Evolutionary conservation across 2,797 vertebrate species (phyloP).

Genomic region (Arctocebus calabarensis): DNA sequence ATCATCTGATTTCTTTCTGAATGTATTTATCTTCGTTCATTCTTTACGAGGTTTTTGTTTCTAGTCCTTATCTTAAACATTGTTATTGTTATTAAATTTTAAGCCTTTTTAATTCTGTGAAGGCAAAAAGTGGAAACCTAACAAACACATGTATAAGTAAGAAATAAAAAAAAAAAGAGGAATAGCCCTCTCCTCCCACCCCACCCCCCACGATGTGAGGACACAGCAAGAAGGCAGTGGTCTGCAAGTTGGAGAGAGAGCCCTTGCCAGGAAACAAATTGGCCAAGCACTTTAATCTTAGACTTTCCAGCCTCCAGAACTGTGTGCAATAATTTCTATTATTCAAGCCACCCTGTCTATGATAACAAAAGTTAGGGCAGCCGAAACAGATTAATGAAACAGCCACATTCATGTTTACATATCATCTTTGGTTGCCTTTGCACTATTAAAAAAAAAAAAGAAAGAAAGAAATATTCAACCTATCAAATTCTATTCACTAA

Average conservation of each 20-base stretch:
- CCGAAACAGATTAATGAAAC: neutral
- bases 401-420: neutral
- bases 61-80: no score
- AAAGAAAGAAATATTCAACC: neutral
- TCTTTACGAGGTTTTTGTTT: no score
- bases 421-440: neutral
- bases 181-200: neutral
- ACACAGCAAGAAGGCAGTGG: neutral
- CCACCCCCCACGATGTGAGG: neutral
- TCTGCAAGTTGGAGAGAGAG: neutral
- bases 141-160: no score
- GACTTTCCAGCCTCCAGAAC: neutral
- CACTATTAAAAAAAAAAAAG: no score
- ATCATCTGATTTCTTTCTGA: no score
- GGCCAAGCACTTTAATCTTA: neutral
- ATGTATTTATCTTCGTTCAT: no score
- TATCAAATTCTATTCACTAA: neutral
- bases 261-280: neutral
- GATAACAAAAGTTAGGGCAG: neutral
- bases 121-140: no score
- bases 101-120: no score
- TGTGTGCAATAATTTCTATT: neutral
- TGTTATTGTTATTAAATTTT: no score
- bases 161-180: no score
- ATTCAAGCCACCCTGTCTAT: neutral